Base-by-base conservation (phyloP, 1,140 invertebrate species). In the Conopomorpha cramerella region DNA sequence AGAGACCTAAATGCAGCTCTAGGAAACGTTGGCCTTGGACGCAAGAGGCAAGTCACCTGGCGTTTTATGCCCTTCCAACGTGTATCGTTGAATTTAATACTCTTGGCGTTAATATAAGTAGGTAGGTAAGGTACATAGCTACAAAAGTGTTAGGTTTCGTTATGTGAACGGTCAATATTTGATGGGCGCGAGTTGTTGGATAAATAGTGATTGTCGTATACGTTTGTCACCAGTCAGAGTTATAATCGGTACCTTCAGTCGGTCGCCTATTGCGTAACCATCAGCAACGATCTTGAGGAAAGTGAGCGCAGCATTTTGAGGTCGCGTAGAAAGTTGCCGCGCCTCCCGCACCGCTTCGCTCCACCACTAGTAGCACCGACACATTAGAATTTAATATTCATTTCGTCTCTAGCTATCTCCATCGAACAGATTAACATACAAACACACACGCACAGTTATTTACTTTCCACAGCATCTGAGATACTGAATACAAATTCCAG, bases 231-330 rank as follows among this genome's bases (percentile, higher is more conserved):
- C 27, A 33, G 38, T 19, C 35, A 23, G 17, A 11, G 33, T 49
- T 52, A 44, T 52, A 46, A 49, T 44, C 41, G 45, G 49, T 32
- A 48, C 52, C 59, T 65, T 71, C 63, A 59, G 63, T 59, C 65
- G 60, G 41, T 44, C 52, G 49, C 52, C 44, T 50, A 49, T 74
- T 72, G 59, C 66, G 65, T 68, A 74, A 74, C 67, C 63, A 62
- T 65, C 67, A 62, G 59, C 42, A 59, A 52, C n/a, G n/a, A 55
- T 59, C 57, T 55, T 54, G 61, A 71, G 55, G 70, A 76, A 76
- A 76, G 70, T 76, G 70, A 76, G 72, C 65, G 64, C 63, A 66
- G 62, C 61, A 71, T 61, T 74, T 71, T 59, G 70, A 76, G 71
- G 71, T 76, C 71, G 53, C 57, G 49, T 72, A 76, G 67, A 76